Evolutionary conservation across 92 coral and sea anemone genomes (phyloP).

Genomic region (Montipora capitata): DNA sequence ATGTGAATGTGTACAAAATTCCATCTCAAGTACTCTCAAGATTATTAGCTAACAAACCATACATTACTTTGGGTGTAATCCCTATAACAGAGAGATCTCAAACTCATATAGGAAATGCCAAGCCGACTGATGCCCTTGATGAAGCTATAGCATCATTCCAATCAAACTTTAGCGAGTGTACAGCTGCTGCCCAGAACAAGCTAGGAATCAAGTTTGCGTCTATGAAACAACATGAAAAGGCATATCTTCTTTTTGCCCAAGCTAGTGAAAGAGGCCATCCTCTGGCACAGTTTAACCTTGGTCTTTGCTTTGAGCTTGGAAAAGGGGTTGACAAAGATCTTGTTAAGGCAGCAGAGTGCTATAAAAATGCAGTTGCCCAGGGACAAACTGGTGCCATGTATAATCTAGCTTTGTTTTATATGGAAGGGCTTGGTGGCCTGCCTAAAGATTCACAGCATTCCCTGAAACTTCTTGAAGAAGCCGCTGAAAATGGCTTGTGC

Average conservation of each 20-base stretch:
- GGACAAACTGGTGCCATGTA: slow-evolving; percentile 90
- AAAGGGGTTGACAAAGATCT: slow-evolving; percentile 88
- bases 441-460: slow-evolving; percentile 71
- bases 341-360: slow-evolving; percentile 81
- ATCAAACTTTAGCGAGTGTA: slow-evolving; percentile 83
- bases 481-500: slow-evolving; percentile 77
- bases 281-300: slow-evolving; percentile 96
- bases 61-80: slow-evolving; percentile 67
- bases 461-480: slow-evolving; percentile 69
- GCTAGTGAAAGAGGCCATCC: slow-evolving; percentile 94
- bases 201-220: slow-evolving; percentile 92
- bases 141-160: slow-evolving; percentile 91
- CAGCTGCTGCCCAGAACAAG: slow-evolving; percentile 95
- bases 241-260: slow-evolving; percentile 83
- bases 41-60: slow-evolving; percentile 61
- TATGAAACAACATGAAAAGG: slow-evolving; percentile 83
- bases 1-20: slow-evolving; percentile 61
- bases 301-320: slow-evolving; percentile 96
- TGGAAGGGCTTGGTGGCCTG: slow-evolving; percentile 90
- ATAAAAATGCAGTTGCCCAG: slow-evolving; percentile 74
- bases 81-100: slow-evolving; percentile 58
- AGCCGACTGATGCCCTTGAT: slow-evolving; percentile 76
- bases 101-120: slow-evolving; percentile 21
- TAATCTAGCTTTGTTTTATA: slow-evolving; percentile 80
- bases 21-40: slow-evolving; percentile 76